phyloP scores from a whole-genome alignment of 2,113 vertebrate species.

The Scortum barcoo region DNA sequence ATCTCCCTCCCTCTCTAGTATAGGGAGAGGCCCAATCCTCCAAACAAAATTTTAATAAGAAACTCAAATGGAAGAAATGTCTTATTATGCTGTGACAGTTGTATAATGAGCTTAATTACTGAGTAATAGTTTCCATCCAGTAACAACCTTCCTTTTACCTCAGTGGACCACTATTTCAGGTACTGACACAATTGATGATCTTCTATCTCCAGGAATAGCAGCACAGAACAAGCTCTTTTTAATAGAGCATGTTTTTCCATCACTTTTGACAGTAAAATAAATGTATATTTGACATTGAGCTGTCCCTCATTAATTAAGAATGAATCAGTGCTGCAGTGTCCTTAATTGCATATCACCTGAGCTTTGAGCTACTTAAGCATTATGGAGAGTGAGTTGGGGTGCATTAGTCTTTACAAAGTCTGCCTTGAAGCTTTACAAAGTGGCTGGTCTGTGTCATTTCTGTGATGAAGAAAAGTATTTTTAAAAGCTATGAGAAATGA shows the following conservation, averaged over 20 bases:
- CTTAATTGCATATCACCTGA: constrained; percentile 34
- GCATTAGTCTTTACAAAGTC: constrained; percentile 37
- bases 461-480: constrained; percentile 40
- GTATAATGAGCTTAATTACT: neutral
- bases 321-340: constrained; percentile 7
- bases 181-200: constrained; percentile 18
- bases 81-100: constrained; percentile 15
- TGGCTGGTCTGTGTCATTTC: constrained; percentile 18
- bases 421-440: constrained; percentile 36
- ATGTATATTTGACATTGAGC: constrained; percentile 20
- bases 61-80: neutral
- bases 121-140: neutral
- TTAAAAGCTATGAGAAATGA: constrained; percentile 40
- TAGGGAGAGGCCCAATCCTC: neutral
- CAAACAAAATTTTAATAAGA: neutral
- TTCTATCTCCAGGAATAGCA: constrained; percentile 6
- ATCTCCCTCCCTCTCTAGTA: neutral
- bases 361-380: constrained; percentile 34
- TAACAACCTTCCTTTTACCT: constrained; percentile 12
- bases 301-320: constrained; percentile 41
- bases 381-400: constrained; percentile 12
- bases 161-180: neutral
- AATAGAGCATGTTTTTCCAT: neutral
- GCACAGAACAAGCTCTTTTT: constrained; percentile 19
- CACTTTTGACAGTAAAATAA: constrained; percentile 16